Evolutionary conservation across 1,140 invertebrate species (phyloP).

Genomic region (Apolygus lucorum): DNA sequence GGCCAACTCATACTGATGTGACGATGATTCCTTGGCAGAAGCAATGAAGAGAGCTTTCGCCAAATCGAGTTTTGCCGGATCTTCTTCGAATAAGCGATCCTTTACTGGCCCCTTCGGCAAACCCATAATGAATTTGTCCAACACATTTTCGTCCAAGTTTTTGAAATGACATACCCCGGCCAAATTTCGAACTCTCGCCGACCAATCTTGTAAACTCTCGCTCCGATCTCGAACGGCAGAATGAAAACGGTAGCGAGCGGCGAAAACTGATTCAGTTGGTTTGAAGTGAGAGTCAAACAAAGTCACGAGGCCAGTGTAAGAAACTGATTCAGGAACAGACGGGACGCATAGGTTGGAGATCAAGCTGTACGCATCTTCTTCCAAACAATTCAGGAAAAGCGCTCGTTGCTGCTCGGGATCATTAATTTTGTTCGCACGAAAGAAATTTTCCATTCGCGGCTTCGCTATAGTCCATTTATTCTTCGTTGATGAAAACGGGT

Average conservation of each 20-base stretch:
- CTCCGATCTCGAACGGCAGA: not conserved
- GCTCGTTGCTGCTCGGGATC: not conserved
- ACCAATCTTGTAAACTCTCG: not conserved
- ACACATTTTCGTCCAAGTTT: not conserved
- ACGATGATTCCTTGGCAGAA: not conserved
- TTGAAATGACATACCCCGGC: not conserved
- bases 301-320: not conserved
- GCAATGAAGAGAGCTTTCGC: not conserved
- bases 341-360: not conserved
- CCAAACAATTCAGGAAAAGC: not conserved
- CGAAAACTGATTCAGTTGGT: too few relatives aligned
- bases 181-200: not conserved
- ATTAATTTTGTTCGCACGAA: not conserved
- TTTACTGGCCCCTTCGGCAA: not conserved
- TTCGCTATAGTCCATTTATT: not conserved
- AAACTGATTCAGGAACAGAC: not conserved
- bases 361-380: not conserved
- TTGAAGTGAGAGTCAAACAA: not conserved
- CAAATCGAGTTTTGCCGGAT: not conserved
- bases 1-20: not conserved
- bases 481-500: not conserved
- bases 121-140: not conserved
- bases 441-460: not conserved
- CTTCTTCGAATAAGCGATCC: not conserved
- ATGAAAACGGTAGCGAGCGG: not conserved